Evolutionary conservation across 1,140 invertebrate species (phyloP), one percentile per base, ranked within the genome.

Genomic region (Mizuhopecten yessoensis): DNA sequence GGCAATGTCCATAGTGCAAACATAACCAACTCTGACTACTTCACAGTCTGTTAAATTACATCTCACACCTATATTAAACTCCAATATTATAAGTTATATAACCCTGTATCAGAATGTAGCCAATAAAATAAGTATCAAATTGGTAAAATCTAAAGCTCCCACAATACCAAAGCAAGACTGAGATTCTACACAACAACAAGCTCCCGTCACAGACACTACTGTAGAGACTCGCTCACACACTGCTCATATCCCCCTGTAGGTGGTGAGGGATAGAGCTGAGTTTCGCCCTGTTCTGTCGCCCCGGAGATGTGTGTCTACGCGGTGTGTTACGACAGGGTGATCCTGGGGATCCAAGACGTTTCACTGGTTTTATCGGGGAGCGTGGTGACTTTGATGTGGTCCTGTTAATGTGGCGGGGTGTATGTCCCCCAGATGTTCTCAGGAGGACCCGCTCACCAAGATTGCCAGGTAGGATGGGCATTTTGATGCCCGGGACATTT

Each of bases 331-430:
- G 17, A 57, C 87, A 88, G 20, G 94, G 93, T n/a, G 94, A 95
- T 2, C 92, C 88, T 33, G 94, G 94, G 29, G 95, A 95, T 29
- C 91, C 90, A 0, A 95, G 93, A 89, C 95, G 90, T 90, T 95
- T 96, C 23, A 95, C 92, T 23, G 94, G 94, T 87, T 96, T 95
- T 9, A 93, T 92, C 17, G 95, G 95, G 5, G 94, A 95, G n/a
- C 91, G 86, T 20, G 92, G 89, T n/a, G 92, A 90, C 33, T 89
- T 89, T 34, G 87, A 88, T 36, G 88, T n/a, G 36, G 86, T 88
- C 34, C 92, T 93, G 17, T 93, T 45, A 0, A 94, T 45, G 17
- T 94, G 88, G 34, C 93, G 75, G 11, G 95, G 94, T n/a, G 94
- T 95, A 91, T 94, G 91, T 23, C 93, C 93, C 33, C 88, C 88